A percentile compares a stretch with the other conserved stretches of the same genome.
phyloP scores from a whole-genome alignment of 2,888 invertebrate species.

The Leistus spinibarbis region DNA sequence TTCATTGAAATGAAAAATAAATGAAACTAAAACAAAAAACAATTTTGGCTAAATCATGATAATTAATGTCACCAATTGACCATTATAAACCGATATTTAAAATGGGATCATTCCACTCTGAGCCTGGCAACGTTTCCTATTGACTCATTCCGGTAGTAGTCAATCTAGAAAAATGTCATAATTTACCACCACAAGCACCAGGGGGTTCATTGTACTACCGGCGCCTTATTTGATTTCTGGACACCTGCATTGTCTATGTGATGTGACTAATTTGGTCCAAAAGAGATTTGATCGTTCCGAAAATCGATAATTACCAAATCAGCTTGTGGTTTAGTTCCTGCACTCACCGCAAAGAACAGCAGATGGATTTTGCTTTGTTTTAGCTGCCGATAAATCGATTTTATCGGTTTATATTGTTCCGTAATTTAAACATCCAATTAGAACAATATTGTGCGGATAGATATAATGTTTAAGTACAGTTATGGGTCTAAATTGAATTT shows the following conservation, averaged over 20 bases:
- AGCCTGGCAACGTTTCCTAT: not conserved
- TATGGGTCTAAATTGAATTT: not conserved
- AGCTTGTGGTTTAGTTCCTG: slow-evolving; percentile 10
- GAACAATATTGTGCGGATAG: not conserved
- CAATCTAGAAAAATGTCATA: slow-evolving; percentile 13
- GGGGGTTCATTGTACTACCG: not conserved
- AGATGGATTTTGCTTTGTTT: not conserved
- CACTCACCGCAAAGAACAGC: slow-evolving; percentile 5
- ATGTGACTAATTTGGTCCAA: slow-evolving; percentile 18
- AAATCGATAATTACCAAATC: slow-evolving; percentile 22
- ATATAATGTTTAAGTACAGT: not conserved
- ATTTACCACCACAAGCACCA: not conserved
- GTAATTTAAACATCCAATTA: slow-evolving; percentile 11
- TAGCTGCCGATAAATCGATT: slow-evolving; percentile 25
- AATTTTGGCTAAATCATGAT: not conserved
- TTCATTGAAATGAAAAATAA: not conserved
- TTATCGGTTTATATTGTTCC: slow-evolving; percentile 21
- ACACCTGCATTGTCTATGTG: slow-evolving; percentile 10
- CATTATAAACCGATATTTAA: not conserved
- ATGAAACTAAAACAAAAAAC: not conserved
- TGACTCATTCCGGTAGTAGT: not conserved
- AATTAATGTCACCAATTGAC: not conserved
- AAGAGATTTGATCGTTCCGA: slow-evolving; percentile 20
- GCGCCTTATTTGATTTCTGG: not conserved
- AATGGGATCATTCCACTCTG: not conserved